phyloP scores from a whole-genome alignment of 2,888 invertebrate species.

The Syrphus vitripennis region DNA sequence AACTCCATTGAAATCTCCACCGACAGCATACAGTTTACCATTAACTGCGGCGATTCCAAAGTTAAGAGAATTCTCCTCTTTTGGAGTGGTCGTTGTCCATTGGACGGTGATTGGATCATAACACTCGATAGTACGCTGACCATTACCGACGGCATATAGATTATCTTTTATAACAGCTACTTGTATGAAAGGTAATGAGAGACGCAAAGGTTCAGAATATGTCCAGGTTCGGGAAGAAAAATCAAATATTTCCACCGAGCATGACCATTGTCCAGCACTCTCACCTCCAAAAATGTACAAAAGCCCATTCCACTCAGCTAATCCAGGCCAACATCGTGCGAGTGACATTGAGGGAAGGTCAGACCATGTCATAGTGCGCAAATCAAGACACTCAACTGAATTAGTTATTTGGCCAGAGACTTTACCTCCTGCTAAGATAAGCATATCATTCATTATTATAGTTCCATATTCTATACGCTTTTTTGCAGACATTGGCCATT shows the following conservation, averaged over 20 bases:
- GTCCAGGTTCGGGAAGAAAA: background rate
- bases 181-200: background rate
- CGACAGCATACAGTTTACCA: background rate
- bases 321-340: background rate
- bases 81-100: background rate
- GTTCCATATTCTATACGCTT: background rate
- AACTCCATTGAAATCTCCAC: background rate
- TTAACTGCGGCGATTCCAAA: background rate
- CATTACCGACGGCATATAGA: background rate
- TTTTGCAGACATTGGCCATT: background rate
- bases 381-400: background rate
- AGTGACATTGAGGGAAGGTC: background rate
- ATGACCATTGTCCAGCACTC: background rate
- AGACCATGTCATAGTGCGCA: background rate
- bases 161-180: background rate
- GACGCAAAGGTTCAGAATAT: background rate
- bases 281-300: conserved; percentile 11
- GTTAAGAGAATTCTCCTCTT: background rate
- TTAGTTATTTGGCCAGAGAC: background rate
- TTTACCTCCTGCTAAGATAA: background rate
- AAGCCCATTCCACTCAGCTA: background rate
- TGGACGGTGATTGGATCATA: background rate
- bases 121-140: background rate
- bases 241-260: background rate
- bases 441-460: background rate